Base-by-base conservation (phyloP, 2,888 invertebrate genomes). In the Physocephala rufipes region DNA sequence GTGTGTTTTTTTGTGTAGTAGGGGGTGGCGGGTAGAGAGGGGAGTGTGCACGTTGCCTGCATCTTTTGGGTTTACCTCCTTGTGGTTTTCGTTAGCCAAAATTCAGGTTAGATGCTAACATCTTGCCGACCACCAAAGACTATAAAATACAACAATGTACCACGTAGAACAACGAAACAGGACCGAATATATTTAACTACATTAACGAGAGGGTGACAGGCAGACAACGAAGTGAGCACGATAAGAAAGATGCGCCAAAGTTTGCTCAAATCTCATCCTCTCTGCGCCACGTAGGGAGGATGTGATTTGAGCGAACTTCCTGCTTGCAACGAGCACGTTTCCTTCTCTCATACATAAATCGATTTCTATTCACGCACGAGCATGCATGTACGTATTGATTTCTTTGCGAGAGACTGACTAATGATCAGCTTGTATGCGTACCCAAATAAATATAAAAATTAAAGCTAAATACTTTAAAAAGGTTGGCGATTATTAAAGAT, bases 21-120 rank as follows among this genome's bases (percentile, higher is more conserved):
- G n/a, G n/a, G n/a, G n/a, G 24, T 5, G 58, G 21, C 26, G 13
- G 26, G 21, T 58, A 13, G 4, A 13, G 24, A 58, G 58, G 15
- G 16, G 12, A 15, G 16, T 49, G 49, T 49, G 49, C 49, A 49
- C 4, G 49, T 49, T n/a, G n/a, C n/a, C 1, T 49, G 49, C 19
- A 49, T n/a, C 24, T 53, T 53, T 21, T 21, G 21, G 21, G 53
- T 12, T 19, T 53, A 21, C 21, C 19, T 59, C 9, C 28, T 19
- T 63, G 47, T 21, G 15, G 36, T 16, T 53, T 43, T 66, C 36
- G 55, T 24, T 26, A 24, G 47, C 30, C 26, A 5, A 67, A 47
- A 59, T 67, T 47, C 58, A 67, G 67, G 67, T 28, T 67, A 59
- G 59, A 59, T 30, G 28, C 19, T 28, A 51, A 16, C 62, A 12